These are phyloP conservation scores for Apis laboriosa DNA, from an alignment of 1,140 invertebrate genomes.

Conservation along the genomic window DNA sequence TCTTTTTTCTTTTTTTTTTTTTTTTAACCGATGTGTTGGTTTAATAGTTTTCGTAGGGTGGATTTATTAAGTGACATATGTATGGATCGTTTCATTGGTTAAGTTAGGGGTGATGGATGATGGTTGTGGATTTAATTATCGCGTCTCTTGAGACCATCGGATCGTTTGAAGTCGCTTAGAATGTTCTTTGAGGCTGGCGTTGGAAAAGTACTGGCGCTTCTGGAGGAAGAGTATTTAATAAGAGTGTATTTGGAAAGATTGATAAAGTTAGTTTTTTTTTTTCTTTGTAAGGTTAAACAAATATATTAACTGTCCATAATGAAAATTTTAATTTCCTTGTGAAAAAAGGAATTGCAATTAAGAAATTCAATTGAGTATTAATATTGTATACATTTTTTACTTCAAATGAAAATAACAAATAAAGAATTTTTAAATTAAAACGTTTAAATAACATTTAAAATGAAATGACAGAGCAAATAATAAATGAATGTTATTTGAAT, in stretches of 20 bases:
- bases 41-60: not conserved
- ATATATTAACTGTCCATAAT: not conserved
- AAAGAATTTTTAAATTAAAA: not conserved
- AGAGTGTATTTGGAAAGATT: too few relatives aligned
- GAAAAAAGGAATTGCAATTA: too few relatives aligned
- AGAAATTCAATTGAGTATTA: too few relatives aligned
- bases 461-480: not conserved
- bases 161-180: not conserved
- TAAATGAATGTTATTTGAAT: not conserved
- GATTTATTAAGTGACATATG: slow-evolving; percentile 5
- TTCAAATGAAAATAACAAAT: too few relatives aligned
- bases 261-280: not conserved
- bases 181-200: too few relatives aligned
- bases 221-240: too few relatives aligned
- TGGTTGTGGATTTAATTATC: slow-evolving; percentile 7
- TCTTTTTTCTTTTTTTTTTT: not conserved
- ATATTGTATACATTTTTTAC: too few relatives aligned
- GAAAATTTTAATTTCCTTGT: not conserved
- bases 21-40: not conserved
- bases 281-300: not conserved
- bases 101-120: not conserved
- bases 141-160: not conserved
- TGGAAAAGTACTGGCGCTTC: not conserved
- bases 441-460: not conserved
- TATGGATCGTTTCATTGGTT: not conserved